Evolutionary conservation across 92 coral and sea anemone genomes (phyloP).

Genomic region (Epizoanthus stellaris): DNA sequence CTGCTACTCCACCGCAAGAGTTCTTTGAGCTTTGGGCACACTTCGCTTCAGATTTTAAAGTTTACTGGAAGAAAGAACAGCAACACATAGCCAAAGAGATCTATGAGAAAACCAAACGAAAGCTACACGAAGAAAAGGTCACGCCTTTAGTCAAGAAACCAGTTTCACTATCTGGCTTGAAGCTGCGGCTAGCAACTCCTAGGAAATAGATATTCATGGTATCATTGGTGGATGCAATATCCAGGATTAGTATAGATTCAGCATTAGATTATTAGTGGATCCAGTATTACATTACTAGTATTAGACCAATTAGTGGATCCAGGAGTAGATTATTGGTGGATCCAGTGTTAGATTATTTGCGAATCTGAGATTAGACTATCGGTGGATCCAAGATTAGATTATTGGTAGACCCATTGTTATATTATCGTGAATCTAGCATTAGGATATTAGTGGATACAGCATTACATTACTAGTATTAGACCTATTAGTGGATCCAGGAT

Average conservation of each 20-base stretch:
- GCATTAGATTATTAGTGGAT: not conserved
- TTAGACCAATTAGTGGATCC: not conserved
- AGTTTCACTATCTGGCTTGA: slow-evolving; percentile 74
- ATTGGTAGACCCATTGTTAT: too few relatives aligned
- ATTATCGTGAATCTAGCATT: not conserved
- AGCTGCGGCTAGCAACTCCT: slow-evolving; percentile 77
- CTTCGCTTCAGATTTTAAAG: slow-evolving; percentile 76
- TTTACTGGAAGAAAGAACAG: slow-evolving; percentile 86
- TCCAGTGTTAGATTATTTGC: not conserved
- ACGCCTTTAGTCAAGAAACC: slow-evolving; percentile 77
- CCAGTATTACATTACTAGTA: not conserved
- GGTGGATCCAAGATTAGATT: not conserved
- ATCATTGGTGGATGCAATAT: not conserved
- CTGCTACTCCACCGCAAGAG: slow-evolving; percentile 74
- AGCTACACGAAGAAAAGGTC: slow-evolving; percentile 75
- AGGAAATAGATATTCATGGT: slow-evolving; percentile 33
- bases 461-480: not conserved
- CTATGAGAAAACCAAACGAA: slow-evolving; percentile 83
- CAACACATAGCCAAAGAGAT: slow-evolving; percentile 80
- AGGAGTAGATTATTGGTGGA: not conserved
- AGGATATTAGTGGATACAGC: not conserved
- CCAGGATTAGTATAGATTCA: too few relatives aligned
- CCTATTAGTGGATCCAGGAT: not conserved
- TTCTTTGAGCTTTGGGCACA: slow-evolving; percentile 84
- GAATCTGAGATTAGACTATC: not conserved